These are phyloP conservation scores for Hybognathus amarus DNA, from an alignment of 2,797 vertebrate genomes.

Conservation along the genomic window DNA sequence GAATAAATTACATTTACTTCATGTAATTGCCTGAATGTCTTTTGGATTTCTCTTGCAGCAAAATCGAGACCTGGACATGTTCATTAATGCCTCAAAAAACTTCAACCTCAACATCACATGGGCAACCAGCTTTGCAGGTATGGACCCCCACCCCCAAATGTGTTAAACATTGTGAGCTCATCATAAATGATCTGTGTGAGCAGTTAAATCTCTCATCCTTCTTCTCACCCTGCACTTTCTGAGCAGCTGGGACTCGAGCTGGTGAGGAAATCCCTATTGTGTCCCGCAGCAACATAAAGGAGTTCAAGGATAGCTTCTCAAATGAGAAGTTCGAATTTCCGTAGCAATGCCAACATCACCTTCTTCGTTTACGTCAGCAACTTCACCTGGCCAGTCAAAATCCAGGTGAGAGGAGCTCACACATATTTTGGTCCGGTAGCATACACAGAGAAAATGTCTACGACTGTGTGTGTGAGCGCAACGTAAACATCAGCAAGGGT, in stretches of 20 bases:
- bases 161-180: background rate
- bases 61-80: conserved; percentile 97
- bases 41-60: conserved; percentile 75
- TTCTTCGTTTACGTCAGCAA: conserved; percentile 99
- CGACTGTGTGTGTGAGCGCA: background rate
- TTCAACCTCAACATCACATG: conserved; percentile 99
- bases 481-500: background rate
- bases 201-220: background rate
- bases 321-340: conserved; percentile 99
- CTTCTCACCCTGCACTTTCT: background rate
- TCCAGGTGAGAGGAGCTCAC: conserved; percentile 7
- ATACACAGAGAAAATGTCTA: background rate
- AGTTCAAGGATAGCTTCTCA: conserved; percentile 98
- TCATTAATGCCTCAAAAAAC: conserved; percentile 99
- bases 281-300: conserved; percentile 93
- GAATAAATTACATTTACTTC: background rate
- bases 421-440: background rate
- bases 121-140: conserved; percentile 96
- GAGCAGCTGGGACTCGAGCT: conserved; percentile 90
- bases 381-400: conserved; percentile 99
- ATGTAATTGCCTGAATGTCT: background rate
- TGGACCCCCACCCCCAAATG: background rate
- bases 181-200: background rate
- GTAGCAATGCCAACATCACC: conserved; percentile 96
- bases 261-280: conserved; percentile 95